phyloP scores from a whole-genome alignment of 2,797 vertebrate genomes.

The Myotis findleyi region DNA sequence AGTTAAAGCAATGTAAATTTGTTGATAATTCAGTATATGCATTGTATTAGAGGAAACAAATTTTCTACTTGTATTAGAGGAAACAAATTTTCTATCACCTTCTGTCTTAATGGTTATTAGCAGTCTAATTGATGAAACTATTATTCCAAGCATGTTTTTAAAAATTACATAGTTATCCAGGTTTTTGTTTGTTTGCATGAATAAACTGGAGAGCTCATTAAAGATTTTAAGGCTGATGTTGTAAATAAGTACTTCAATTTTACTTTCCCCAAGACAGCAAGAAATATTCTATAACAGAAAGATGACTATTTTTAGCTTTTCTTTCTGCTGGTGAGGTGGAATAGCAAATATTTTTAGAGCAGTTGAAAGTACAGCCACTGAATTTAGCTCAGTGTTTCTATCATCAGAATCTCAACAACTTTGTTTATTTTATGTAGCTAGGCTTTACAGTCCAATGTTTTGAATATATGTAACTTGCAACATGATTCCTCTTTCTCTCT shows the following conservation, averaged over 20 bases:
- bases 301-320: constrained; percentile 80
- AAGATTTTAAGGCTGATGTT: constrained; percentile 57
- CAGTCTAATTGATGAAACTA: not conserved
- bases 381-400: constrained; percentile 74
- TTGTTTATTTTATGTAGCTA: constrained; percentile 73
- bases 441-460: constrained; percentile 52
- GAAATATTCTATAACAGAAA: constrained; percentile 76
- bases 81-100: too few relatives aligned
- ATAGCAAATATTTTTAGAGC: constrained; percentile 80
- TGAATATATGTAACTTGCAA: constrained; percentile 58
- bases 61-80: too few relatives aligned
- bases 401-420: constrained; percentile 63
- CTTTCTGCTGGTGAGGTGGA: constrained; percentile 71
- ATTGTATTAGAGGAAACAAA: constrained; percentile 23
- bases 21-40: not conserved
- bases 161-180: not conserved
- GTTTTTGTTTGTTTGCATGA: constrained; percentile 50
- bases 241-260: constrained; percentile 61
- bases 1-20: not conserved
- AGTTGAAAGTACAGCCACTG: constrained; percentile 70
- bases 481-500: constrained; percentile 22
- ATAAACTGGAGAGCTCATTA: constrained; percentile 51
- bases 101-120: constrained; percentile 11
- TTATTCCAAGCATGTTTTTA: not conserved
- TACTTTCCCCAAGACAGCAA: constrained; percentile 59